Evolutionary conservation across 1,140 invertebrate species (phyloP), one percentile per base, ranked within the genome.

Genomic region (Meteorus sp.): DNA sequence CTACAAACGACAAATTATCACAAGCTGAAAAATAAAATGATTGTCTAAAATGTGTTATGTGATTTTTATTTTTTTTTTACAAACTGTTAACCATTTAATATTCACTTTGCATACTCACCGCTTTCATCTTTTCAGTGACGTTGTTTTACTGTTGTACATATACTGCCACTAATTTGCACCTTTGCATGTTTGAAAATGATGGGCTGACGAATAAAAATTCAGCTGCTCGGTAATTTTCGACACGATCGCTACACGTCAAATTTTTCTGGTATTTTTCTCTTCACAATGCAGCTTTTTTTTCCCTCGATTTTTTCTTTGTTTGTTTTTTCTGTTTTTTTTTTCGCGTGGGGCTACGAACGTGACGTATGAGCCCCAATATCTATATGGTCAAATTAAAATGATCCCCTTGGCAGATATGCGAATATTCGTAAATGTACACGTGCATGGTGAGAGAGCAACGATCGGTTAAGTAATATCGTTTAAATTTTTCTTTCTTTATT

Each of bases 311-410:
- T n/a, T n/a, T n/a, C n/a, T n/a, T n/a, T n/a, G n/a, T n/a, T n/a
- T n/a, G n/a, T n/a, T n/a, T n/a, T n/a, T n/a, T n/a, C n/a, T n/a
- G n/a, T n/a, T n/a, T n/a, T n/a, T n/a, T n/a, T n/a, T n/a, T n/a
- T n/a, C n/a, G n/a, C n/a, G n/a, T n/a, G n/a, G n/a, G 33, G 8
- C 22, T 43, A 52, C n/a, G n/a, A 59, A 59, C 56, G 56, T 52
- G 48, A 59, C 48, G 52, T 59, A 48, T 39, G 17, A 52, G 39
- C 51, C n/a, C 13, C 11, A n/a, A n/a, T n/a, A n/a, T n/a, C n/a
- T n/a, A n/a, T n/a, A n/a, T 25, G 19, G 47, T 59, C 52, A 44
- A 59, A 59, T 59, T 59, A 59, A 59, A 59, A 33, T 22, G 56
- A 59, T 52, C 56, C 56, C 48, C 27, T 59, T 43, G 20, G 29